Percentiles rank a stretch among this genome's conserved stretches.
These are phyloP conservation scores for Danionella cerebrum DNA, from an alignment of 2,113 vertebrate genomes.

Conservation along the genomic window DNA sequence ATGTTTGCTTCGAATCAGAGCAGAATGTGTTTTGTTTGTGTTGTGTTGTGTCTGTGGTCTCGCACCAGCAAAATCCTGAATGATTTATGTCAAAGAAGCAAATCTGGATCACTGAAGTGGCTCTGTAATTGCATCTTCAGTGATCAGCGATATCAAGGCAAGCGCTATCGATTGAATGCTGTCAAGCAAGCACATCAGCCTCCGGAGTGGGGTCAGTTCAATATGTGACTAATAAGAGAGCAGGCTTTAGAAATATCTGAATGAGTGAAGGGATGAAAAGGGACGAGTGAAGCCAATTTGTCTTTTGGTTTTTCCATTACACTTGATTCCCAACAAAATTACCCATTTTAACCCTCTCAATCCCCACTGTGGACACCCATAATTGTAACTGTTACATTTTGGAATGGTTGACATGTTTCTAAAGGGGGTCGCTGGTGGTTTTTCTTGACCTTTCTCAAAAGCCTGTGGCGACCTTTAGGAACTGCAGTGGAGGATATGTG, in stretches of 20 bases:
- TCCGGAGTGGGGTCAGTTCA: background rate
- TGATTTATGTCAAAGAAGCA: slow-evolving; percentile 2
- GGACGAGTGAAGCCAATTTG: background rate
- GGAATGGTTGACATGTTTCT: background rate
- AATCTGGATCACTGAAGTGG: background rate
- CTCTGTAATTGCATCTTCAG: slow-evolving; percentile 23
- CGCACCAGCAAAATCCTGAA: slow-evolving; percentile 1
- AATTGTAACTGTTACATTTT: background rate
- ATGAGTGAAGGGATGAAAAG: background rate
- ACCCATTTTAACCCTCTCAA: background rate
- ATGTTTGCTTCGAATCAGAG: too few relatives aligned
- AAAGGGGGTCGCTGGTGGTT: background rate
- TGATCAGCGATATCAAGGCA: slow-evolving; percentile 17
- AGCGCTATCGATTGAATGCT: slow-evolving; percentile 14
- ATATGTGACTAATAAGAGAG: slow-evolving; percentile 8
- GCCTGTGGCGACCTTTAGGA: background rate
- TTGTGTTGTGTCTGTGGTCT: background rate
- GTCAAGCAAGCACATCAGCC: slow-evolving; percentile 3
- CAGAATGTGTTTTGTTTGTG: too few relatives aligned
- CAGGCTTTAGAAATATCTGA: background rate
- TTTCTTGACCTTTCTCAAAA: slow-evolving; percentile 22
- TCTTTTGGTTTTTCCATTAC: background rate
- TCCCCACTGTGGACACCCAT: background rate
- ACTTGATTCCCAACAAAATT: background rate
- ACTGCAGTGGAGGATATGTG: background rate